Evolutionary conservation across 1,140 invertebrate species (phyloP).

Genomic region (Gonatopus flavifemur): DNA sequence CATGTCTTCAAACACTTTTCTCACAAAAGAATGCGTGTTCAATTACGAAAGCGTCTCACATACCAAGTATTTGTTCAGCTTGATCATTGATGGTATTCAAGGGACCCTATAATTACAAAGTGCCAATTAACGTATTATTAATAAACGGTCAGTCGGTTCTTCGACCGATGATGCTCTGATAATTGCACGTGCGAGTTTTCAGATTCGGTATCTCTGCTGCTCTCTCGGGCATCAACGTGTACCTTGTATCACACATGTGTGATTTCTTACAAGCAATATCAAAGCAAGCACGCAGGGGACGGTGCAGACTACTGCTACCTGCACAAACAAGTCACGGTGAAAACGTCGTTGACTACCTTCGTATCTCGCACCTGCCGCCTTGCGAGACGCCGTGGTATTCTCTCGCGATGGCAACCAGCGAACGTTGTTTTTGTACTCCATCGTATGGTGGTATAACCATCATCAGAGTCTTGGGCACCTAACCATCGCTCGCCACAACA

Average conservation of each 20-base stretch:
- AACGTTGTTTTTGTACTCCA: slow-evolving; percentile 24
- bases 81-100: too few relatives aligned
- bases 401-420: slow-evolving; percentile 15
- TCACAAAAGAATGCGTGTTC: too few relatives aligned
- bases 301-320: background rate
- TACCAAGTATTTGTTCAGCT: too few relatives aligned
- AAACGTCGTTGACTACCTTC: slow-evolving; percentile 32
- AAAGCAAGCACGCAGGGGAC: slow-evolving; percentile 17
- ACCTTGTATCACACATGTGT: slow-evolving; percentile 1
- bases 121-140: too few relatives aligned
- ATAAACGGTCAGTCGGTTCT: too few relatives aligned
- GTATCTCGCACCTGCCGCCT: slow-evolving; percentile 38
- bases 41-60: too few relatives aligned
- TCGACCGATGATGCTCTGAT: too few relatives aligned
- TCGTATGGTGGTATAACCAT: slow-evolving; percentile 7
- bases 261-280: slow-evolving; percentile 23
- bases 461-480: too few relatives aligned
- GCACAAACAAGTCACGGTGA: slow-evolving; percentile 30
- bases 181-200: too few relatives aligned
- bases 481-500: background rate
- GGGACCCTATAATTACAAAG: too few relatives aligned
- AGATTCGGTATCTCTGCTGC: too few relatives aligned
- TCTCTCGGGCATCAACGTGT: background rate
- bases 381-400: slow-evolving; percentile 26
- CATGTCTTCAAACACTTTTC: too few relatives aligned